Base-by-base conservation (phyloP, 2,113 vertebrate species). In the Heterotis niloticus region DNA sequence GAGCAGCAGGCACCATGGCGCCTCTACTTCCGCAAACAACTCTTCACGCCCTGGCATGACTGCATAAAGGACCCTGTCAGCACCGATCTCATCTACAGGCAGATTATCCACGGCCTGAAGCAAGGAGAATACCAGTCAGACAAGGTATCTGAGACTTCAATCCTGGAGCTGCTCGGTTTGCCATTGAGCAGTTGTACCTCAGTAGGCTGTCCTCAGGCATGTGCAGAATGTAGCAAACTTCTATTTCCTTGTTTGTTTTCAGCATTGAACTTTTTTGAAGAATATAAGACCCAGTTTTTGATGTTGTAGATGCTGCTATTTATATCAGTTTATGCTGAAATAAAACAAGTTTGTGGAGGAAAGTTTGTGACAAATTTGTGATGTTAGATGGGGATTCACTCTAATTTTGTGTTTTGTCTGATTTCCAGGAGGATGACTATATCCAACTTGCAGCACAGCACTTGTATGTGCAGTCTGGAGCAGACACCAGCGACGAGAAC, bases 11-110 rank as follows among this genome's bases (percentile, higher is more conserved):
- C 96, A 0, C 95, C 98, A 5, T 99, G 97, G 97, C 91, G 95
- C 0, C 88, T 99, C 57, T 94, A 94, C 87, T 96, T 96, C 88
- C 93, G 96, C 7, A 99, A 99, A 86, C 96, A 99, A 83, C 90
- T 99, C 86, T 99, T 99, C 86, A 94, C 93, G 0, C 96, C 98
- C 0, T 99, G 98, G 98, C 98, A 98, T 24, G 89, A 93, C 88
- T 94, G 93, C 85, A 85, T 14, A 5, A 86, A 94, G 78, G 98
- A 99, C 83, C 83, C 90, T 0, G 52, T 94, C 83, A 95, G 96
- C 92, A 98, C 96, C 0, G 91, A 96, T 20, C 96, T 99, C 83
- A 96, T 99, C 75, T 99, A 98, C 88, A 92, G 82, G 81, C 98
- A 99, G 86, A 78, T 98, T 82, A 88, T 98, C 78, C 94, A 93